Conservation (phyloP, 2,113 vertebrate species). For the Dicentrarchus labrax region DNA sequence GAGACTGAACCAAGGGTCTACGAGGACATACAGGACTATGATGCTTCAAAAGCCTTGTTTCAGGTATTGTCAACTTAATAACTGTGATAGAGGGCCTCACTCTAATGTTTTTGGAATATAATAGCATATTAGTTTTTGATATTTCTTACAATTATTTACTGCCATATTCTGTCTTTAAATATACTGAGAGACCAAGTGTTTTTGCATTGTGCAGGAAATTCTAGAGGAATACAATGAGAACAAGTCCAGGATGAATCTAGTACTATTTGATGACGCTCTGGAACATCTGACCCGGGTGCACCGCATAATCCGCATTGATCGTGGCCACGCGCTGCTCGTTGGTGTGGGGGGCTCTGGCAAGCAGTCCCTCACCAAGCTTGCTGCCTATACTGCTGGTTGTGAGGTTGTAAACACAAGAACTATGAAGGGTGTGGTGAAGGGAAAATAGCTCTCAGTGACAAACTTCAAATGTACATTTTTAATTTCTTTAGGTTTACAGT, state of each 20-base stretch:
- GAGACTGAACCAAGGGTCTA: conserved; percentile 91
- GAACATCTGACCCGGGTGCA: conserved; percentile 93
- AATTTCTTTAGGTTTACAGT: neutral
- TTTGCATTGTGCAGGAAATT: conserved; percentile 87
- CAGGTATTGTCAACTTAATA: conserved; percentile 83
- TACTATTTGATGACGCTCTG: conserved; percentile 95
- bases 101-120: neutral
- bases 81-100: neutral
- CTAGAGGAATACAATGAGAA: conserved; percentile 95
- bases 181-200: neutral
- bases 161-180: neutral
- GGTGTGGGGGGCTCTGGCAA: conserved; percentile 95
- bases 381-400: conserved; percentile 90
- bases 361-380: conserved; percentile 92
- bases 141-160: neutral
- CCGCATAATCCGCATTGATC: conserved; percentile 92
- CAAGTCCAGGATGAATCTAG: conserved; percentile 90
- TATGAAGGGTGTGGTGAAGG: neutral
- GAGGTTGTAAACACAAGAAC: conserved; percentile 84
- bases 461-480: neutral
- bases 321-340: conserved; percentile 92
- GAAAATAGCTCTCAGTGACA: neutral
- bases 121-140: neutral
- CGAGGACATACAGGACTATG: conserved; percentile 95
- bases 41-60: conserved; percentile 92